phyloP scores from a whole-genome alignment of 2,113 vertebrate species.

The Amazona vittata region DNA sequence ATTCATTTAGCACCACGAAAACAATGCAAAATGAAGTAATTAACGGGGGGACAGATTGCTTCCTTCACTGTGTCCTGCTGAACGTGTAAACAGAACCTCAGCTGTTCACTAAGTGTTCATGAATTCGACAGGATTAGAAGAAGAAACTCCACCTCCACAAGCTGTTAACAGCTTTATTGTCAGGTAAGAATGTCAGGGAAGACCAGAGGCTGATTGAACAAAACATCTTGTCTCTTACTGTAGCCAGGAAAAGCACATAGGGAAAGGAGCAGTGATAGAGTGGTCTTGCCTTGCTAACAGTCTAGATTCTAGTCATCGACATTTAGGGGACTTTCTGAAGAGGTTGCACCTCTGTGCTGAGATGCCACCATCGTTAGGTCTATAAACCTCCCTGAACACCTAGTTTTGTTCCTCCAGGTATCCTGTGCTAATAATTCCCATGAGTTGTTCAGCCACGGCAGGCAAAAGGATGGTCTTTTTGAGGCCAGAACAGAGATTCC shows the following conservation, averaged over 20 bases:
- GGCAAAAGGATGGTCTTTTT: not conserved
- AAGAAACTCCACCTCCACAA: not conserved
- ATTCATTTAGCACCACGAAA: slow-evolving; percentile 65
- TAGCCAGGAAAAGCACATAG: not conserved
- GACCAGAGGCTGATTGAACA: not conserved
- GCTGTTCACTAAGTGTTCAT: slow-evolving; percentile 34
- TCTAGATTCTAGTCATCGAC: not conserved
- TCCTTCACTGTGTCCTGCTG: slow-evolving; percentile 58
- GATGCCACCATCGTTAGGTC: not conserved
- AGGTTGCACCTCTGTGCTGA: not conserved
- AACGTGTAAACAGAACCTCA: slow-evolving; percentile 63
- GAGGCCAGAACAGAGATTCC: not conserved
- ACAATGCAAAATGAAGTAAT: slow-evolving; percentile 55
- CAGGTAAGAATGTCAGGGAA: not conserved
- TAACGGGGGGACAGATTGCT: slow-evolving; percentile 67
- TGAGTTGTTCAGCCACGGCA: not conserved
- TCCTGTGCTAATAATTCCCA: not conserved
- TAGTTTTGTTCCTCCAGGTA: not conserved
- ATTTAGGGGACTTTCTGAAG: not conserved
- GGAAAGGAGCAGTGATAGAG: not conserved
- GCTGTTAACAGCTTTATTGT: not conserved
- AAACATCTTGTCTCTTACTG: not conserved
- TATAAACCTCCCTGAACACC: not conserved
- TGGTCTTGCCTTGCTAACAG: not conserved
- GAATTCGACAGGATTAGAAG: slow-evolving; percentile 11